Evolutionary conservation across 1,140 invertebrate genomes (phyloP), one percentile per base, ranked within the genome.

Genomic region (Coboldia fuscipes): DNA sequence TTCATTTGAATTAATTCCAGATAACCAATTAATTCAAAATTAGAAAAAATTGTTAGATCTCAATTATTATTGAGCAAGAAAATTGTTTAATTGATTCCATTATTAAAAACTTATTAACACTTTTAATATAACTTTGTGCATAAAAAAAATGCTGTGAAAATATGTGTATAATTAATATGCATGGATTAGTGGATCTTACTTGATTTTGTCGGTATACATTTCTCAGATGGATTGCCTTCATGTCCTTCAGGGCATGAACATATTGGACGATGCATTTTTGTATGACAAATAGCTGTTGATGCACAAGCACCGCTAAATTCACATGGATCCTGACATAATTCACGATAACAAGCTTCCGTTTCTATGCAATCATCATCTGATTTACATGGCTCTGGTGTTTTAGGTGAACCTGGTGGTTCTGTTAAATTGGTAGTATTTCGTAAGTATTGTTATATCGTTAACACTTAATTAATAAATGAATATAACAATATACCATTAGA

Each of bases 331-430:
- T 74, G 66, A 54, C 74, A 77, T 41, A 69, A 45, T 45, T 68
- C 70, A 64, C 72, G 71, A 51, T 72, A 75, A 53, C 73, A 77
- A 41, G 72, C 72, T 59, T 76, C 72, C 28, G 60, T 68, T 45
- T 75, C 70, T 54, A 74, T 67, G 58, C 74, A 77, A 55, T 77
- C 73, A 42, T 63, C 66, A 55, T 77, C 73, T 47, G 69, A 74
- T 51, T 71, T 61, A 58, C 74, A 77, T 31, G 70, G 72, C 52
- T 70, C 68, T 39, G 63, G 68, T 46, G 58, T 59, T 57, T 75
- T 75, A 39, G 66, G 56, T 48, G 61, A 63, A 48, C 69, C 68
- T 41, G 65, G 63, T 56, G 67, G 64, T 64, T 69, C 72, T 75
- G 64, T 44, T 47, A 45, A 43, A 45, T 45, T 47, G 30, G 45